Percentiles rank a stretch among this genome's conserved stretches.
Conservation (phyloP, 2,113 vertebrate species). For the Notarius quadriscutis region DNA sequence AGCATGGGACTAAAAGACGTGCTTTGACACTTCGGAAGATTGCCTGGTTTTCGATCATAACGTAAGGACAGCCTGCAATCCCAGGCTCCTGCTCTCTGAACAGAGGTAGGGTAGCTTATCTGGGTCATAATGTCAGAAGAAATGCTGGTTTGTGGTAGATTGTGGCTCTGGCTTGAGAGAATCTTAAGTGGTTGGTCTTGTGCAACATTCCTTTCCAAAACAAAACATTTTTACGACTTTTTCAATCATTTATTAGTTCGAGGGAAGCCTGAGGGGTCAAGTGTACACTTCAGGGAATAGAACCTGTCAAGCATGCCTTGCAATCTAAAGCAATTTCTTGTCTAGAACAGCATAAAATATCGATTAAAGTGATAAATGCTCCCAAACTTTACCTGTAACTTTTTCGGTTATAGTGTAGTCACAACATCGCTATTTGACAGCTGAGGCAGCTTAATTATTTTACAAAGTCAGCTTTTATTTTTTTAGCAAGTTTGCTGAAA, state of each 20-base stretch:
- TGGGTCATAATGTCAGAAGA: background rate
- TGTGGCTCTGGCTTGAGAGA: background rate
- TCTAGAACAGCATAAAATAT: background rate
- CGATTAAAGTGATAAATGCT: background rate
- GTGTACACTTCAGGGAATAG: background rate
- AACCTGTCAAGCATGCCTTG: background rate
- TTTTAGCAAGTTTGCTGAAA: no score
- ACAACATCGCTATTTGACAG: background rate
- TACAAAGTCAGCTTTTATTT: background rate
- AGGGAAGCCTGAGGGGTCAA: background rate
- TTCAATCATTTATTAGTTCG: background rate
- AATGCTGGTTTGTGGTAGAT: background rate
- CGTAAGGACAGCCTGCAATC: conserved; percentile 40
- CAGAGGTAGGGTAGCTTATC: background rate
- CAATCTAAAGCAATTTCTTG: background rate
- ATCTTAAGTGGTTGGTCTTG: no score
- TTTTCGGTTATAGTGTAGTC: background rate
- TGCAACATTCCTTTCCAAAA: background rate
- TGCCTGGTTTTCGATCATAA: conserved; percentile 47
- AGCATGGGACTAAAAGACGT: conserved; percentile 48
- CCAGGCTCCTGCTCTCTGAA: conserved; percentile 18
- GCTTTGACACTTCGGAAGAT: conserved; percentile 45
- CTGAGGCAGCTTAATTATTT: background rate
- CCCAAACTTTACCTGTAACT: background rate
- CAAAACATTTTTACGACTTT: background rate